These are phyloP conservation scores for Escarpia spicata DNA, from an alignment of 2,888 invertebrate species.

Conservation along the genomic window DNA sequence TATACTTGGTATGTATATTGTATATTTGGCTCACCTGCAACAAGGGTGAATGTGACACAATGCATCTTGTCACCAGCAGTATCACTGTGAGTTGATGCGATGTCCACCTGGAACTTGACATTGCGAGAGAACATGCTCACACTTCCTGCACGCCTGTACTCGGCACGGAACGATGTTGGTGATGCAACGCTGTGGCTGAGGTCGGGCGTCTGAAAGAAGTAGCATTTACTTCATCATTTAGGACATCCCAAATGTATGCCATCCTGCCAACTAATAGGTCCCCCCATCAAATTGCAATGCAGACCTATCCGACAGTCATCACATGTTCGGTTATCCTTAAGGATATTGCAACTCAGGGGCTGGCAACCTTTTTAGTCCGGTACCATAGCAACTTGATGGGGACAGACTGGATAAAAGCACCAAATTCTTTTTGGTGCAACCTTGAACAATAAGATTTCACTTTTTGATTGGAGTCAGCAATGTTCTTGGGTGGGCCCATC, in stretches of 20 bases:
- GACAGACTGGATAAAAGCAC: no score
- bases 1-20: background rate
- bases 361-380: no score
- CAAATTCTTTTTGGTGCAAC: no score
- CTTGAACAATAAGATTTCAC: no score
- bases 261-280: background rate
- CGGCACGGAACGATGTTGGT: slow-evolving; percentile 97
- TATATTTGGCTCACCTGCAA: slow-evolving; percentile 78
- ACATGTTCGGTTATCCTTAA: no score
- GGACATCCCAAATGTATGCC: background rate
- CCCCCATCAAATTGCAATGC: no score
- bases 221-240: slow-evolving; percentile 27
- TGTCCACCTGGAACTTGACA: slow-evolving; percentile 85
- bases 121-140: slow-evolving; percentile 97
- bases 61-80: slow-evolving; percentile 71
- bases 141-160: slow-evolving; percentile 88
- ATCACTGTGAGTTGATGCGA: slow-evolving; percentile 67
- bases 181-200: slow-evolving; percentile 91
- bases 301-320: no score
- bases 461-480: no score
- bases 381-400: no score
- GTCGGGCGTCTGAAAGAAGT: slow-evolving; percentile 63
- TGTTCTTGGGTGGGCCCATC: no score
- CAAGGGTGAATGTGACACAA: slow-evolving; percentile 91
- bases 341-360: no score